Percentiles rank a stretch among this genome's conserved stretches.
phyloP scores from a whole-genome alignment of 2,113 vertebrate genomes.

The Jaculus jaculus region DNA sequence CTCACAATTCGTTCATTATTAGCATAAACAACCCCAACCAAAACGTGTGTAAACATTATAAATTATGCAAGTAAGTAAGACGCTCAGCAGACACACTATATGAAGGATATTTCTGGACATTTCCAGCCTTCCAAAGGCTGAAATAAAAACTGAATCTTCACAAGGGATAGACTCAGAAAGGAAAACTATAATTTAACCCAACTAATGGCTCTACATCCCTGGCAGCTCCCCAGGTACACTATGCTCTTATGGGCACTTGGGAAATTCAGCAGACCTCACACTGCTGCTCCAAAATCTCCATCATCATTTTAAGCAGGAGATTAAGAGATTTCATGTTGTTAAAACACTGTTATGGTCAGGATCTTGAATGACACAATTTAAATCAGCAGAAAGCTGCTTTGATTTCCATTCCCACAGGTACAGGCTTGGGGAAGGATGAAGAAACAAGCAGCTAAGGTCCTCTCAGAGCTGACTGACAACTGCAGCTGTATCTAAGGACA shows the following conservation, averaged over 20 bases:
- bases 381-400: slow-evolving; percentile 36
- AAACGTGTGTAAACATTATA: background rate
- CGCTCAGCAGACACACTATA: background rate
- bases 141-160: background rate
- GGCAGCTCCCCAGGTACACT: background rate
- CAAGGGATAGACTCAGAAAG: background rate
- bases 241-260: background rate
- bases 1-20: background rate
- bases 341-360: slow-evolving; percentile 27
- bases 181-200: background rate
- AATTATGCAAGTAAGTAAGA: background rate
- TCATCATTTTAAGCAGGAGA: slow-evolving; percentile 45
- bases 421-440: background rate
- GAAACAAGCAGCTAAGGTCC: background rate
- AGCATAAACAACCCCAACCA: background rate
- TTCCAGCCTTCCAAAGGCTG: background rate
- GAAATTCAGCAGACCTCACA: background rate
- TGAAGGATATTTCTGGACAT: background rate
- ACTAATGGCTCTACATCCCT: background rate
- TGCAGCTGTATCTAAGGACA: background rate
- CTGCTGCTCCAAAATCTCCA: background rate
- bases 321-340: slow-evolving; percentile 51
- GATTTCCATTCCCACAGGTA: slow-evolving; percentile 37
- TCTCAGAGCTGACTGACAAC: slow-evolving; percentile 25
- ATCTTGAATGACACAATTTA: slow-evolving; percentile 62